Conservation (phyloP, 2,797 vertebrate species). For the Novumbra hubbsi region DNA sequence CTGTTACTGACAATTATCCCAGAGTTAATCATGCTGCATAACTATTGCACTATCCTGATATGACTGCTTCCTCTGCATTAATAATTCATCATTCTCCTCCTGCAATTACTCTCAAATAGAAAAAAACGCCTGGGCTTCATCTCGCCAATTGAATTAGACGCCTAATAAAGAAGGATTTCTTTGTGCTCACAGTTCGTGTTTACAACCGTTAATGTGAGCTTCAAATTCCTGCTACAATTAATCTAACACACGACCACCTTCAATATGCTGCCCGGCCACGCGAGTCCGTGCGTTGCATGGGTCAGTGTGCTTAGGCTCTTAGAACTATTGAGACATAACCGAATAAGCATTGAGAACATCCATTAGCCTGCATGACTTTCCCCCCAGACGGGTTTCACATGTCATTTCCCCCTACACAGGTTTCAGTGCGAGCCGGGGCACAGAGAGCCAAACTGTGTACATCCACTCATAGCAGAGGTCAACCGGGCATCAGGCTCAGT, state of each 20-base stretch:
- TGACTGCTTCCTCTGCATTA: constrained; percentile 24
- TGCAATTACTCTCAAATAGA: constrained; percentile 1
- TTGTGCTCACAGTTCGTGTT: constrained; percentile 14
- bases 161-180: constrained; percentile 25
- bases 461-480: constrained; percentile 3
- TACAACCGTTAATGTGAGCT: constrained; percentile 6
- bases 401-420: constrained; percentile 17
- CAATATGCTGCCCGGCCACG: not conserved
- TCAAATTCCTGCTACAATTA: constrained; percentile 9
- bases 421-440: constrained; percentile 1
- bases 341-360: constrained; percentile 8
- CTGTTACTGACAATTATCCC: constrained; percentile 16
- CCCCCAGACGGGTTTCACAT: constrained; percentile 4
- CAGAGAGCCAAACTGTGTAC: not conserved
- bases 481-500: not conserved
- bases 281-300: not conserved
- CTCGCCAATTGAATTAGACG: constrained; percentile 25
- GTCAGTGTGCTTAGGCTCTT: not conserved
- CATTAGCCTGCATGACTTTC: constrained; percentile 11
- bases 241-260: not conserved
- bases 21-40: constrained; percentile 12
- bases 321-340: constrained; percentile 1
- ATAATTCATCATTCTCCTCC: constrained; percentile 20
- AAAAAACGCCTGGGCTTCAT: constrained; percentile 15
- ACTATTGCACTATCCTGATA: constrained; percentile 10